Evolutionary conservation across 1,140 invertebrate genomes (phyloP), one percentile per base, ranked within the genome.

Genomic region (honey bee (Apis mellifera)): DNA sequence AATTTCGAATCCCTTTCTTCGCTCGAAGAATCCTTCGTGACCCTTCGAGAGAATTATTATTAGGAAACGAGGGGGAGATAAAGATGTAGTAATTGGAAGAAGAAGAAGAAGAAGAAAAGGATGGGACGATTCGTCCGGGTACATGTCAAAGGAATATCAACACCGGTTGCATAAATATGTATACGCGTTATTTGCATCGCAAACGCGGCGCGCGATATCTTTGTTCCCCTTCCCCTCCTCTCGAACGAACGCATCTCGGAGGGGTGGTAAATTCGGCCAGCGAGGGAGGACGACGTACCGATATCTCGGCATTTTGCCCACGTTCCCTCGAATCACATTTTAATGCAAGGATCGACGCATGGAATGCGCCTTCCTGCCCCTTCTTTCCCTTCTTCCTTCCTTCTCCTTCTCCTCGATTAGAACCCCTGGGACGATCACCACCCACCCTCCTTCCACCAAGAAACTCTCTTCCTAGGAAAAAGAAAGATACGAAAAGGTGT

Each of bases 181-280:
- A 83, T 78, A 62, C 71, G 73, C 80, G 78, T 55, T 86, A 85
- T 83, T 86, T 86, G 66, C 84, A 79, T 74, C 69, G 59, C 77
- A 82, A 86, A 86, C 79, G 71, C 23, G 48, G 19, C 19, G 78
- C 64, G 1, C 57, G 50, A 42, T 42, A 42, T 73, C 78, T 72
- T 55, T 48, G 70, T 42, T 57, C 21, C 32, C 32, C 32, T 3
- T 42, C 48, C 21, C 32, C 2, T 3, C 32, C 32, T 3, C 32
- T 32, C 15, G 32, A 19, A 32, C 17, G 68, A 79, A 52, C 78
- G 13, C 54, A 32, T 32, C 32, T 32, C 32, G 42, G 12, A 82
- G 19, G 64, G 54, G 32, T 3, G 54, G 32, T 32, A 32, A 32
- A 79, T 72, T 80, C n/a, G 5, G 1, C 52, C 32, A 13, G 52